Percentiles rank a stretch among this genome's conserved stretches.
These are phyloP conservation scores for Miichthys miiuy DNA, from an alignment of 2,797 vertebrate species.

Conservation along the genomic window DNA sequence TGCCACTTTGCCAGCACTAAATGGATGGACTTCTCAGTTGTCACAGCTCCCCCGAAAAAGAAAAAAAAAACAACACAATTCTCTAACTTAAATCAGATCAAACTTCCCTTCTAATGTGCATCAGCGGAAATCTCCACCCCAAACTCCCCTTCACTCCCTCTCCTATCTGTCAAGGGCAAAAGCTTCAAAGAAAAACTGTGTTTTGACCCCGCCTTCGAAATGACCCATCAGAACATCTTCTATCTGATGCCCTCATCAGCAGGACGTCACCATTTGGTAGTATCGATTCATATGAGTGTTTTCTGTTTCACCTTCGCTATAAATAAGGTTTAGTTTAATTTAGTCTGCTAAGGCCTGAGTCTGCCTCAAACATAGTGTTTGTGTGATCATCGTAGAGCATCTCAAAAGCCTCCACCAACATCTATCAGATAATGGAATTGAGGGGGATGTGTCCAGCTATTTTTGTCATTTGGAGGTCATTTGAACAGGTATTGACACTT, in stretches of 20 bases:
- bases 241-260: background rate
- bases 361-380: background rate
- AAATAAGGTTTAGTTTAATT: background rate
- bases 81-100: conserved; percentile 38
- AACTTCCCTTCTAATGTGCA: conserved; percentile 27
- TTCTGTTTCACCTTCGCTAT: background rate
- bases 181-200: background rate
- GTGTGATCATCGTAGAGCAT: background rate
- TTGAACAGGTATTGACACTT: background rate
- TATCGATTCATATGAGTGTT: background rate
- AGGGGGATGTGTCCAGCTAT: background rate
- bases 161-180: conserved; percentile 12
- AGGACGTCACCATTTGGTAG: background rate
- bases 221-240: background rate
- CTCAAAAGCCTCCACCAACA: background rate
- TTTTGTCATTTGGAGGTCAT: background rate
- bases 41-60: background rate
- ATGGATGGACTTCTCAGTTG: conserved; percentile 16
- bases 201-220: background rate
- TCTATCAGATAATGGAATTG: background rate
- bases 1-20: conserved; percentile 44
- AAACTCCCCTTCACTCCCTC: conserved; percentile 2
- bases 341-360: background rate
- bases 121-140: conserved; percentile 11
- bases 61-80: conserved; percentile 14